Percentiles rank a stretch among this genome's conserved stretches.
These are phyloP conservation scores for Brachypalpus laphriformis DNA, from an alignment of 2,888 invertebrate genomes.

Conservation along the genomic window DNA sequence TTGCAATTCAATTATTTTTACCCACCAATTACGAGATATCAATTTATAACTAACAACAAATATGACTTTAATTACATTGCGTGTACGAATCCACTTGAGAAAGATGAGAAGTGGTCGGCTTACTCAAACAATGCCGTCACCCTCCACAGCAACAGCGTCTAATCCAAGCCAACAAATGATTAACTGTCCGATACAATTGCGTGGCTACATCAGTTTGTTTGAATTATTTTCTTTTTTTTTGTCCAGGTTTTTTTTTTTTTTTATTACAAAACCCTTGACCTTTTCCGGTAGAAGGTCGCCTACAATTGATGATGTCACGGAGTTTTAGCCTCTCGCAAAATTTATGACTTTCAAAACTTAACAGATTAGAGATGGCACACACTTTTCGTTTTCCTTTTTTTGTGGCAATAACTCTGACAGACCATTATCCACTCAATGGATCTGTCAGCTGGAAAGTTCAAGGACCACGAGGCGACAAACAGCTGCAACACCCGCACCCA, in stretches of 20 bases:
- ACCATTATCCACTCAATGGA: not conserved
- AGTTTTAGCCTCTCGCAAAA: not conserved
- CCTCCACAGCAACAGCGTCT: no score
- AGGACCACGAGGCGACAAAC: constrained; percentile 26
- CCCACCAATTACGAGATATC: constrained; percentile 24
- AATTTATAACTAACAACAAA: constrained; percentile 27
- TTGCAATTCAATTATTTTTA: no score
- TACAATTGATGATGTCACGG: constrained; percentile 35
- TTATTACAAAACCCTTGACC: constrained; percentile 39
- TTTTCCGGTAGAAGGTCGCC: constrained; percentile 21
- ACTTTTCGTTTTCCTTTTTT: not conserved
- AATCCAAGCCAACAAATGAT: constrained; percentile 16
- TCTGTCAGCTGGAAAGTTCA: no score
- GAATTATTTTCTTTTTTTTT: not conserved
- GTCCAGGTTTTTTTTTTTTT: not conserved
- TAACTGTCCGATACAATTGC: constrained; percentile 27
- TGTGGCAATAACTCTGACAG: constrained; percentile 5
- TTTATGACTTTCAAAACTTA: not conserved
- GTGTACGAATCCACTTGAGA: constrained; percentile 1
- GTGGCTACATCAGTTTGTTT: constrained; percentile 17
- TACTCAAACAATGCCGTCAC: not conserved
- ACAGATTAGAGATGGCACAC: not conserved
- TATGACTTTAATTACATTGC: constrained; percentile 35
- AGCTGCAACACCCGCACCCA: constrained; percentile 1
- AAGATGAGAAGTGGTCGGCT: not conserved